phyloP scores from a whole-genome alignment of 2,888 invertebrate species.

The Portevinia maculata region DNA sequence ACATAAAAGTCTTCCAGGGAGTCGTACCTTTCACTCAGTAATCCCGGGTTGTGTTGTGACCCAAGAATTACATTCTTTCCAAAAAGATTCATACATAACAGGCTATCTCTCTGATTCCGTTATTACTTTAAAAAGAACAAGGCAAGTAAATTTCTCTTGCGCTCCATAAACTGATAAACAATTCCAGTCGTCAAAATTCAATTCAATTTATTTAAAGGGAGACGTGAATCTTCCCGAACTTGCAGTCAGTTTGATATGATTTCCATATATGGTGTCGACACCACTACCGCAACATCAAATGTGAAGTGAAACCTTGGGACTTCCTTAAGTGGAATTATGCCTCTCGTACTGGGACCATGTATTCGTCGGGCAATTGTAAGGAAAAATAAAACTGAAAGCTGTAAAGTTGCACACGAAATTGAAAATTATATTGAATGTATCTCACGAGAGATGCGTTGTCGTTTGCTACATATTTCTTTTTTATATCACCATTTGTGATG shows the following conservation, averaged over 20 bases:
- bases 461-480: not conserved
- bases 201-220: constrained; percentile 29
- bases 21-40: no score
- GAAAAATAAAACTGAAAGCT: constrained; percentile 57
- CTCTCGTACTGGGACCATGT: constrained; percentile 43
- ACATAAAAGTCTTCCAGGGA: no score
- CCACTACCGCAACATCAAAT: not conserved
- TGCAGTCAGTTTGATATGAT: constrained; percentile 24
- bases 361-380: constrained; percentile 32
- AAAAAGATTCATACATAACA: no score
- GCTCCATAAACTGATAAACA: constrained; percentile 11
- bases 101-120: not conserved
- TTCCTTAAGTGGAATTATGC: constrained; percentile 47
- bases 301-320: constrained; percentile 56
- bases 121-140: not conserved
- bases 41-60: no score
- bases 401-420: constrained; percentile 9
- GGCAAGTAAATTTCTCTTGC: constrained; percentile 15
- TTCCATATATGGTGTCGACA: constrained; percentile 39
- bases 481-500: constrained; percentile 3
- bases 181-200: constrained; percentile 6
- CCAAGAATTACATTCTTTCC: no score
- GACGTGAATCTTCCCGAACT: constrained; percentile 25
- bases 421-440: not conserved
- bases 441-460: constrained; percentile 11